Conservation (phyloP, 2,888 invertebrate genomes). For the Dichetophora obliterata region DNA sequence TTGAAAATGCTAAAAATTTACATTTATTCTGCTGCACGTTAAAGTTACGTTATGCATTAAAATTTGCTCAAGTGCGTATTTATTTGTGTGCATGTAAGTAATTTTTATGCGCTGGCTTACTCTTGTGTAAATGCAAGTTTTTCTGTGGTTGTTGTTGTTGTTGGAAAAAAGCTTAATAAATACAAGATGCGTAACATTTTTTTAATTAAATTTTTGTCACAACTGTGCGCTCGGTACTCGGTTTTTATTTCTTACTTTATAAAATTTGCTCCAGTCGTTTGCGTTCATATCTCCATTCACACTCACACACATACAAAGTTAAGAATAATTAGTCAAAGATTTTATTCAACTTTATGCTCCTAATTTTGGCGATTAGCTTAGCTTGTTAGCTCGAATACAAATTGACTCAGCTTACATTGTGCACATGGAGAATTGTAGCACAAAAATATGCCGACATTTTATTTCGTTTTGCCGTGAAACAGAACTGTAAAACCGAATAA, state of each 20-base stretch:
- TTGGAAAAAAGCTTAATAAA: not conserved
- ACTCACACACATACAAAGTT: too few relatives aligned
- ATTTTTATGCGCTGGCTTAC: not conserved
- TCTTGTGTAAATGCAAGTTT: not conserved
- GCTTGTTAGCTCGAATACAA: too few relatives aligned
- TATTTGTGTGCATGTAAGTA: not conserved
- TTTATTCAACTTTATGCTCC: not conserved
- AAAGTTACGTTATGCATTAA: constrained; percentile 7
- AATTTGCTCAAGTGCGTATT: not conserved
- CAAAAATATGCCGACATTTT: too few relatives aligned
- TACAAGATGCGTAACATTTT: not conserved
- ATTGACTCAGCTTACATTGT: too few relatives aligned
- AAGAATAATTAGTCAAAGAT: too few relatives aligned
- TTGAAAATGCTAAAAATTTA: constrained; percentile 3
- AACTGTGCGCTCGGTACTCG: not conserved
- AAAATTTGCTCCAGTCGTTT: too few relatives aligned
- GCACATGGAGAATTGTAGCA: too few relatives aligned
- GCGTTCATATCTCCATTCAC: too few relatives aligned
- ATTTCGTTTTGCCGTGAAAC: too few relatives aligned
- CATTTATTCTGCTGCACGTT: constrained; percentile 17
- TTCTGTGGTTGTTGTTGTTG: not conserved
- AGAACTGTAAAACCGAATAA: too few relatives aligned
- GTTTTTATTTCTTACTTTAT: constrained; percentile 6
- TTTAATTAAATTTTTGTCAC: constrained; percentile 11
- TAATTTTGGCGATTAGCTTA: constrained; percentile 6